Evolutionary conservation across 2,888 invertebrate species (phyloP), one percentile per base, ranked within the genome.

Genomic region (Andrena trimmerana): DNA sequence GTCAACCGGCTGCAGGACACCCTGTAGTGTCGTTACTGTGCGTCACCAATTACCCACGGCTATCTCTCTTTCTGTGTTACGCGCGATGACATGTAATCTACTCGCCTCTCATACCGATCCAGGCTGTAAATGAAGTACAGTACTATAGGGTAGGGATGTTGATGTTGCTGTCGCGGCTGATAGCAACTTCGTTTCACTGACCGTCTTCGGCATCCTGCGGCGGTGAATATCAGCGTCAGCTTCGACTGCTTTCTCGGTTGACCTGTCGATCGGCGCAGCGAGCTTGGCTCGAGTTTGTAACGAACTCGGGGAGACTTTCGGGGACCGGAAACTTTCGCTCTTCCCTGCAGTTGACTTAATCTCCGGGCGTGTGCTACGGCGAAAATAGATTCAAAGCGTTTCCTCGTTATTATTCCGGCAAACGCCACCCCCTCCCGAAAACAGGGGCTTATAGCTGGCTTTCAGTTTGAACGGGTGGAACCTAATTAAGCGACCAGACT

Each of bases 41-140:
- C 54, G 60, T 76, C 62, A 68, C 42, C 62, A 59, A 80, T 78
- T 78, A 70, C n/a, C 27, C 13, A 2, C 7, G 7, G 65, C 24
- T 52, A 52, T 29, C 52, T 29, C 48, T 70, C 31, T 57, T 48
- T 77, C 36, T 33, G 10, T 10, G 10, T 57, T 57, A n/a, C 7
- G 8, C 24, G 10, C 57, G 57, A 24, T 57, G 57, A 27, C 20
- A 4, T 10, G 57, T 57, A 57, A 57, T 42, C 4, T 42, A 42
- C 42, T 42, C 42, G 16, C 42, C 42, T 4, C 42, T 16, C 42
- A 1, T 5, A 16, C 42, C 13, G 20, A 54, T 20, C 20, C 8
- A 8, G 54, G 20, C 54, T 54, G 16, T 42, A 42, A 16, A 42
- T 16, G 42, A 42, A 42, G 42, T 5, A 16, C 16, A 42, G 42